Evolutionary conservation across 2,888 invertebrate genomes (phyloP).

Genomic region (Drosophila recens): DNA sequence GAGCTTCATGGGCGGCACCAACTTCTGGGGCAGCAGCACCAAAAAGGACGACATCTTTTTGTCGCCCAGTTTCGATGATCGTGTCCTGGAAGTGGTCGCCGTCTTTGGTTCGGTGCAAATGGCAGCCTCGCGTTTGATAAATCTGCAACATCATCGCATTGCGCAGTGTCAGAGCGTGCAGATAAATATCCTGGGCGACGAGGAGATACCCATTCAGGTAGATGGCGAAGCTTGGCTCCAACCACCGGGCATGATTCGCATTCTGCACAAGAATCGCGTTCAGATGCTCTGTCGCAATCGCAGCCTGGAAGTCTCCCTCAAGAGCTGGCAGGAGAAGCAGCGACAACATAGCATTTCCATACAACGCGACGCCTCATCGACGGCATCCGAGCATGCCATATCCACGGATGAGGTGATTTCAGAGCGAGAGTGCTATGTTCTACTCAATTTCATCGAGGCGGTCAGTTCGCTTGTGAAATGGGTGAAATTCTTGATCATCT

Average conservation of each 20-base stretch:
- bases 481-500: constrained; percentile 89
- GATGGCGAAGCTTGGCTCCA: constrained; percentile 99
- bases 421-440: constrained; percentile 85
- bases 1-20: constrained; percentile 99
- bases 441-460: constrained; percentile 93
- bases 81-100: constrained; percentile 98
- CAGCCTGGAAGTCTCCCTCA: constrained; percentile 94
- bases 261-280: constrained; percentile 98
- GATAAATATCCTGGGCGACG: constrained; percentile 97
- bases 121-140: constrained; percentile 97
- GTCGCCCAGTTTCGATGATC: constrained; percentile 97
- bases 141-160: constrained; percentile 98
- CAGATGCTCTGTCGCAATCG: constrained; percentile 98
- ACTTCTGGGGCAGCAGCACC: constrained; percentile 98
- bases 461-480: constrained; percentile 94
- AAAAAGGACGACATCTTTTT: constrained; percentile 96
- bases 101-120: constrained; percentile 99
- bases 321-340: constrained; percentile 94
- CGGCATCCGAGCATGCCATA: constrained; percentile 82
- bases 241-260: constrained; percentile 97
- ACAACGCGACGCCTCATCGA: constrained; percentile 85
- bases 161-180: constrained; percentile 98
- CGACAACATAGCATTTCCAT: constrained; percentile 87
- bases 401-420: constrained; percentile 86
- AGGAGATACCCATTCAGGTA: constrained; percentile 97